Base-by-base conservation (phyloP, 2,888 invertebrate genomes). In the Ormyrus labotus region DNA sequence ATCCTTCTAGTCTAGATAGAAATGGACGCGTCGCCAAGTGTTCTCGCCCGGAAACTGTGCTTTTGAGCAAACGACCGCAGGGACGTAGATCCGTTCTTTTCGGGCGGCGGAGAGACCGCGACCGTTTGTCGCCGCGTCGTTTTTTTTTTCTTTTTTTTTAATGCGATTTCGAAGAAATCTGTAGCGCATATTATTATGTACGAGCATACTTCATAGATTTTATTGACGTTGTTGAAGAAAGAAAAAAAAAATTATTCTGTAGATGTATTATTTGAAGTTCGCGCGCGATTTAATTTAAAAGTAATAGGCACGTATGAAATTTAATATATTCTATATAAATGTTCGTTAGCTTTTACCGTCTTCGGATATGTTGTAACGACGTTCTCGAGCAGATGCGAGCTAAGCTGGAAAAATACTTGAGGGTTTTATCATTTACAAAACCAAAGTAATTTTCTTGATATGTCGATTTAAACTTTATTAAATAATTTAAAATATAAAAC, bases 1-100 rank as follows among this genome's bases (percentile, higher is more conserved):
- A 84, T 86, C 86, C 86, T 88, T 89, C 89, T 89, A 89, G 89
- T 89, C 89, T 87, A 88, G 87, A 87, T 86, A 86, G 86, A 84
- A 86, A 86, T 84, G 84, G 68, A 75, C 68, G 74, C 55, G 63
- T 68, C 70, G 68, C 64, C 11, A 45, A 34, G 65, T 61, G 64
- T 64, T 58, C 73, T 80, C 71, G 55, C 65, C 6, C 50, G 50
- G 11, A 65, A n/a, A 0, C 34, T 4, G 34, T 34, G 34, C 34
- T 34, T 34, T 34, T 2, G 34, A 34, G 34, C 3, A 34, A 34
- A 34, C 34, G 34, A 3, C 34, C 34, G 34, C 34, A 34, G 34
- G 34, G 34, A 34, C 34, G 34, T 34, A 34, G 34, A 34, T 34
- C 34, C 34, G 34, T 34, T 34, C 34, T 34, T 34, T 34, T 34